Conservation (phyloP, 2,888 invertebrate species). For the Syritta pipiens region DNA sequence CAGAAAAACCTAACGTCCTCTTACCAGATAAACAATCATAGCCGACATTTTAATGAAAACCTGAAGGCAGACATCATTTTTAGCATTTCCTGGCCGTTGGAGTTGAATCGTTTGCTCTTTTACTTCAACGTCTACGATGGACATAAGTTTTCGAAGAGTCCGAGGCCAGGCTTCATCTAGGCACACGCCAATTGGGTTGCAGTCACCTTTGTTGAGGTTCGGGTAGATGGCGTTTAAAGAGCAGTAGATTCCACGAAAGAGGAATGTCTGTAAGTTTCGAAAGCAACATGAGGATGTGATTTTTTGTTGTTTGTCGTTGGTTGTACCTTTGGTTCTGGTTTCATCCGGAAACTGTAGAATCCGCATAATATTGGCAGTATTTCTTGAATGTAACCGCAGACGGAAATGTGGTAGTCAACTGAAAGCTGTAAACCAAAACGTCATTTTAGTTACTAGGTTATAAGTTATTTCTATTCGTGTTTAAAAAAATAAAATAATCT, state of each 20-base stretch:
- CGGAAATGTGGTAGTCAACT: slow-evolving; percentile 74
- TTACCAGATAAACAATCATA: slow-evolving; percentile 74
- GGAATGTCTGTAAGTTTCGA: slow-evolving; percentile 71
- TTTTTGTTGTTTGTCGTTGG: too few relatives aligned
- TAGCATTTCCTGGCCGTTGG: slow-evolving; percentile 68
- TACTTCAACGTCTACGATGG: slow-evolving; percentile 75
- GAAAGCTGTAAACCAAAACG: slow-evolving; percentile 70
- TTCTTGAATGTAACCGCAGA: slow-evolving; percentile 73
- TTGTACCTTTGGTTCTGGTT: slow-evolving; percentile 72
- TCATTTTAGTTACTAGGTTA: too few relatives aligned
- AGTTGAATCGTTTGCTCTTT: slow-evolving; percentile 71
- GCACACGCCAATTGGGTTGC: slow-evolving; percentile 71
- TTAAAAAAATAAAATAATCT: too few relatives aligned
- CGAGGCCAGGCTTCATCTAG: slow-evolving; percentile 72
- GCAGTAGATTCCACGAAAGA: slow-evolving; percentile 72
- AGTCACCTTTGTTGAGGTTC: slow-evolving; percentile 71
- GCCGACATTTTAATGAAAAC: slow-evolving; percentile 74
- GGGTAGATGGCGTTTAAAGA: slow-evolving; percentile 75
- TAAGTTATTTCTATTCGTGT: too few relatives aligned
- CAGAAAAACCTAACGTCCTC: not conserved
- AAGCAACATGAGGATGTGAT: too few relatives aligned
- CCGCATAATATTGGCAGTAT: slow-evolving; percentile 74
- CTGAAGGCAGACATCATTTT: slow-evolving; percentile 70
- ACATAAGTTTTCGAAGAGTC: slow-evolving; percentile 73
- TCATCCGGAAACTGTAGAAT: slow-evolving; percentile 73